Percentiles rank a stretch among this genome's conserved stretches.
Evolutionary conservation across 2,888 invertebrate genomes (phyloP).

Genomic region (Zootermopsis nevadensis): DNA sequence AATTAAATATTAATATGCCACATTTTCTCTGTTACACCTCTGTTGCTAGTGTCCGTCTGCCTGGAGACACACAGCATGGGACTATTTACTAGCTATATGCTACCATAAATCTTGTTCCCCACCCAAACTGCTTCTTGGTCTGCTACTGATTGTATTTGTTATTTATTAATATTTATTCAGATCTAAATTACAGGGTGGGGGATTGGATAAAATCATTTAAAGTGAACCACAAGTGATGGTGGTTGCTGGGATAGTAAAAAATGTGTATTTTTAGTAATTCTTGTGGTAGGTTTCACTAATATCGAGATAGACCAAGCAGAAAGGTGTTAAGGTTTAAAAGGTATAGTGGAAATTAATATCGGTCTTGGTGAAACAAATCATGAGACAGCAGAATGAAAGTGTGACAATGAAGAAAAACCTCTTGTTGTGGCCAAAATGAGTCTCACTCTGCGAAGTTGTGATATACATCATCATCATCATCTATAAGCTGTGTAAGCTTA

Average conservation of each 20-base stretch:
- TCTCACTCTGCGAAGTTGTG: no score
- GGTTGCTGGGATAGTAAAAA: background rate
- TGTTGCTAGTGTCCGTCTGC: no score
- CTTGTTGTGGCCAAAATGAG: background rate
- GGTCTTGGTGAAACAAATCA: conserved; percentile 46
- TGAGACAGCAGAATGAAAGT: background rate
- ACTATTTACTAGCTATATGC: no score
- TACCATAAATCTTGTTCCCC: background rate
- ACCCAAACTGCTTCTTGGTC: background rate
- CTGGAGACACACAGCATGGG: no score
- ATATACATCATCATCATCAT: conserved; percentile 5
- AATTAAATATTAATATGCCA: no score
- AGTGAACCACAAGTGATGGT: background rate
- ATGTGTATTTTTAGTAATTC: background rate
- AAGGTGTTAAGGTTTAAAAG: background rate
- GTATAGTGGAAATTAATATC: background rate
- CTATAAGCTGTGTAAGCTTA: background rate
- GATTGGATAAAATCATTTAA: background rate
- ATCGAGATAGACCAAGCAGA: background rate
- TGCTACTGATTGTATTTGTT: background rate
- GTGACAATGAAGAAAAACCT: background rate
- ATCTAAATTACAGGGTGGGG: background rate
- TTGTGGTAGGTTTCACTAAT: conserved; percentile 46
- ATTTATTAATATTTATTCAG: conserved; percentile 1
- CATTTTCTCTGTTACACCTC: no score